These are phyloP conservation scores for Nanorana parkeri DNA, from an alignment of 2,113 vertebrate species.

Conservation along the genomic window DNA sequence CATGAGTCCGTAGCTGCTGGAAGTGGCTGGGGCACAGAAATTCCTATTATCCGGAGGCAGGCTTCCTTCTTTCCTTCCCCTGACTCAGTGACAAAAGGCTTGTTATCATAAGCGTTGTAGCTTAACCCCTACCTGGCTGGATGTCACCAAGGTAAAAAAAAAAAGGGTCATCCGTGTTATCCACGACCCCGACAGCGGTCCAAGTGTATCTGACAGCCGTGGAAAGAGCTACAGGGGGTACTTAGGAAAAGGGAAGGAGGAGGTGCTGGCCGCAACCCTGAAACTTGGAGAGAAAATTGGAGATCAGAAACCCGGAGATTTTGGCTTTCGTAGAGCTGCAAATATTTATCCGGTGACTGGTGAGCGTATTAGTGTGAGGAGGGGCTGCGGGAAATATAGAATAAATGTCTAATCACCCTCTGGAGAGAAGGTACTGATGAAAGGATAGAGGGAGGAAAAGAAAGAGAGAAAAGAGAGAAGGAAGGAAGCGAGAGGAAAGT, in stretches of 20 bases:
- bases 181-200: not conserved
- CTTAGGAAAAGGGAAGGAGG: not conserved
- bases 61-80: slow-evolving; percentile 58
- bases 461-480: no score
- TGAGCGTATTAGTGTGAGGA: not conserved
- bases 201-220: slow-evolving; percentile 11
- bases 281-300: slow-evolving; percentile 28
- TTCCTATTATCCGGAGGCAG: slow-evolving; percentile 54
- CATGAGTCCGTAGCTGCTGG: slow-evolving; percentile 48
- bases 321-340: not conserved
- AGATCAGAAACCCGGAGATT: slow-evolving; percentile 3
- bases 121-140: slow-evolving; percentile 19
- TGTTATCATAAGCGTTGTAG: slow-evolving; percentile 53
- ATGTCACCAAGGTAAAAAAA: not conserved
- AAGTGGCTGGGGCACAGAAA: slow-evolving; percentile 17
- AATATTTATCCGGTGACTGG: slow-evolving; percentile 35
- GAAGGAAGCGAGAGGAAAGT: no score
- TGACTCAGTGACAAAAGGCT: slow-evolving; percentile 57
- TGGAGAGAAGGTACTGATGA: not conserved
- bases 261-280: slow-evolving; percentile 12
- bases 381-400: not conserved
- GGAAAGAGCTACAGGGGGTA: not conserved
- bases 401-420: not conserved
- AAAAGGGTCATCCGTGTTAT: not conserved
- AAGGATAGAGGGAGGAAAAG: no score